Conservation (phyloP, 2,797 vertebrate genomes). For the Liparis tanakae region DNA sequence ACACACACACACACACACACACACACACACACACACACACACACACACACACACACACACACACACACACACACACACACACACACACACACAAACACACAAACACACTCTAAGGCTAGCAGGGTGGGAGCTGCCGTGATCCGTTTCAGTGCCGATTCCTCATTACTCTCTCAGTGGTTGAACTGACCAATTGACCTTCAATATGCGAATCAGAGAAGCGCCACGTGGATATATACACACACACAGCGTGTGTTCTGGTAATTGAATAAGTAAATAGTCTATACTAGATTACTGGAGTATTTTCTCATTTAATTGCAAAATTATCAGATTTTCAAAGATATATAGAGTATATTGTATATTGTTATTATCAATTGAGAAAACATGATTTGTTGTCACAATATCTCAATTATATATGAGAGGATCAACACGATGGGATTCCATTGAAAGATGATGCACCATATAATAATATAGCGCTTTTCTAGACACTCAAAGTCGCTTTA, state of each 20-base stretch:
- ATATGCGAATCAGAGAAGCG: constrained; percentile 15
- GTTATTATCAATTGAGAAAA: no score
- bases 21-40: not conserved
- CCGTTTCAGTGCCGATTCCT: constrained; percentile 58
- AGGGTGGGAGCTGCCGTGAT: constrained; percentile 39
- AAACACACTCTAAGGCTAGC: constrained; percentile 31
- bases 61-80: constrained; percentile 1
- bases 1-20: not conserved
- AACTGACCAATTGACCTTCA: constrained; percentile 49
- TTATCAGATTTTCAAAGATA: no score
- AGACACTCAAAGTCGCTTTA: no score
- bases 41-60: constrained; percentile 6
- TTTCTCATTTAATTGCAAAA: not conserved
- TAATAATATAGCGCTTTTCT: no score
- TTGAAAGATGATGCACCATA: not conserved
- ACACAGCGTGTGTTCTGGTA: no score
- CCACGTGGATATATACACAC: not conserved
- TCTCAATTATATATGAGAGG: no score
- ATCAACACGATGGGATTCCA: no score
- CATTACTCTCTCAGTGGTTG: constrained; percentile 51
- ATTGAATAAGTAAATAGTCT: no score
- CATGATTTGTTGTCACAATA: no score
- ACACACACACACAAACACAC: not conserved
- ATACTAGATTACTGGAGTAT: no score
- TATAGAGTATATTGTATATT: no score